A percentile compares a stretch with the other conserved stretches of the same genome.
Conservation (phyloP, 2,888 invertebrate genomes). For the Macroteleia sp. region DNA sequence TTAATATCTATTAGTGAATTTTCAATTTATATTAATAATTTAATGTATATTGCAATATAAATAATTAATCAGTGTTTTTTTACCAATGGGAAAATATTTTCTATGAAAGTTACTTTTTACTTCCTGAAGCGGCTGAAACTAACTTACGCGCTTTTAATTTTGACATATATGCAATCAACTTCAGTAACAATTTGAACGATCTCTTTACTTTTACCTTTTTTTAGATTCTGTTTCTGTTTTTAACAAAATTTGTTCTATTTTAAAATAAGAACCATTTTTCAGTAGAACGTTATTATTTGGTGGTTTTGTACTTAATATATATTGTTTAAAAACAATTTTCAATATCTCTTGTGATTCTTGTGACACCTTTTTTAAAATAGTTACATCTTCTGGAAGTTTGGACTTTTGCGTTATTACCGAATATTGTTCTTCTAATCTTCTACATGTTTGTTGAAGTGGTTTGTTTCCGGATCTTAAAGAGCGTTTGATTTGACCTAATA, state of each 20-base stretch:
- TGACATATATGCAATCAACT: too few species aligned
- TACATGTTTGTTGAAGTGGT: slow-evolving; percentile 7
- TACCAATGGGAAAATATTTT: too few species aligned
- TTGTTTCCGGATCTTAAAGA: neutral
- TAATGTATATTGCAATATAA: too few species aligned
- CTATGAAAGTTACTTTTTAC: too few species aligned
- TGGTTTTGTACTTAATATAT: neutral
- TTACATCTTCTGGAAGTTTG: neutral
- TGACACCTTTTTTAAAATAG: slow-evolving; percentile 11
- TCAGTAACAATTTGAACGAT: too few species aligned
- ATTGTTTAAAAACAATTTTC: neutral
- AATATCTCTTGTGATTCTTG: neutral
- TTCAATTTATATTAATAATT: too few species aligned
- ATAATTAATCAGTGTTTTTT: too few species aligned
- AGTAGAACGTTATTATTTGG: neutral
- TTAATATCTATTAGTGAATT: too few species aligned
- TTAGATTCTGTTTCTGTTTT: neutral
- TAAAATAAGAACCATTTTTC: neutral
- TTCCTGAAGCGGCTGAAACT: too few species aligned
- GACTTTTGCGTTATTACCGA: neutral
- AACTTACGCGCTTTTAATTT: too few species aligned
- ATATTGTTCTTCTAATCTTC: slow-evolving; percentile 4
- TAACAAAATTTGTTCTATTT: neutral
- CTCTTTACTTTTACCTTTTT: too few species aligned
- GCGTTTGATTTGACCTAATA: slow-evolving; percentile 5